phyloP scores from a whole-genome alignment of 2,888 invertebrate species.

The Drosophila longiperda region DNA sequence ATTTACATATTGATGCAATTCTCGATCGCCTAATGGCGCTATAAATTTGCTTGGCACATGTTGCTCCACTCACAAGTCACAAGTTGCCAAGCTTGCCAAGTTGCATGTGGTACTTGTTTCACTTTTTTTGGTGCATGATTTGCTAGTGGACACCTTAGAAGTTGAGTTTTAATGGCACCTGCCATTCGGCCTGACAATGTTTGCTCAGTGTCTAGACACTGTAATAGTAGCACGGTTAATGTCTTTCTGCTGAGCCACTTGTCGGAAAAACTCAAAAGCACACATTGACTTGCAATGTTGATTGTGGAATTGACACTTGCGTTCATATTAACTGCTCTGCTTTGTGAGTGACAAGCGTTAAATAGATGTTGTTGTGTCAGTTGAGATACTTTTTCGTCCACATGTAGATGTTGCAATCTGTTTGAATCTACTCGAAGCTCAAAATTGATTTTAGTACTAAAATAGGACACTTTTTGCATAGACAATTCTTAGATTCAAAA shows the following conservation, averaged over 20 bases:
- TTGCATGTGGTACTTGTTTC: slow-evolving; percentile 17
- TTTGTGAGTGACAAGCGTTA: slow-evolving; percentile 34
- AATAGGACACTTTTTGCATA: slow-evolving; percentile 14
- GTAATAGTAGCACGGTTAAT: slow-evolving; percentile 46
- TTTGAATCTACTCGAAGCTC: neutral
- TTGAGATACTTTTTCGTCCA: neutral
- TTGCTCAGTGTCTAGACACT: slow-evolving; percentile 75
- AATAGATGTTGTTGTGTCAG: slow-evolving; percentile 34
- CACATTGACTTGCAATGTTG: slow-evolving; percentile 47
- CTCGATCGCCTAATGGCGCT: slow-evolving; percentile 73
- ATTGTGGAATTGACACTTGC: slow-evolving; percentile 29
- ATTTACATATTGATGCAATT: slow-evolving; percentile 82
- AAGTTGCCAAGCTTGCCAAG: slow-evolving; percentile 12
- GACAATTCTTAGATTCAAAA: neutral
- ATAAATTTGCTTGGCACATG: slow-evolving; percentile 79
- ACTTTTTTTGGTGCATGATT: slow-evolving; percentile 50
- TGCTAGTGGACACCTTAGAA: slow-evolving; percentile 57
- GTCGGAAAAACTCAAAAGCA: slow-evolving; percentile 71
- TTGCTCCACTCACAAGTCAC: slow-evolving; percentile 25
- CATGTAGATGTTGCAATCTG: neutral
- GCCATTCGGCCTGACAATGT: slow-evolving; percentile 71
- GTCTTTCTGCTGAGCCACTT: slow-evolving; percentile 57
- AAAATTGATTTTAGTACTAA: slow-evolving; percentile 3
- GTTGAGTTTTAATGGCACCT: slow-evolving; percentile 71
- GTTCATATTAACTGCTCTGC: slow-evolving; percentile 19